Percentiles rank a stretch among this genome's conserved stretches.
Evolutionary conservation across 2,113 vertebrate genomes (phyloP).

Genomic region (Rafetus swinhoei): DNA sequence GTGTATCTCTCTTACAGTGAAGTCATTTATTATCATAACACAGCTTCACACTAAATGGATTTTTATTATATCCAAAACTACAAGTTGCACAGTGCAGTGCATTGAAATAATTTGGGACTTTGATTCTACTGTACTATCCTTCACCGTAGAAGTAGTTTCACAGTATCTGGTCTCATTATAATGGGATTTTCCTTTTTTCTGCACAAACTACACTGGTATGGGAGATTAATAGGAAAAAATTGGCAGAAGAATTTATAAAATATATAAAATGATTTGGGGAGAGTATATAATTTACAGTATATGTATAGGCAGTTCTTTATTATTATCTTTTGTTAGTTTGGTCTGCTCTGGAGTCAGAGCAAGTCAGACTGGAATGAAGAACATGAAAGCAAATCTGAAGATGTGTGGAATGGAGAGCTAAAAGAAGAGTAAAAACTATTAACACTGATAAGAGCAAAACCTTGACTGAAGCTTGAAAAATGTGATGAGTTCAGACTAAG

Average conservation of each 20-base stretch:
- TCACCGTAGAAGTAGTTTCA: constrained; percentile 1
- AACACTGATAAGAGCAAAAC: constrained; percentile 75
- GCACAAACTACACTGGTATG: not conserved
- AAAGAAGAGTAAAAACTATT: constrained; percentile 84
- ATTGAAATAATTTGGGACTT: not conserved
- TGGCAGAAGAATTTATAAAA: not conserved
- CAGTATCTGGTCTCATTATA: not conserved
- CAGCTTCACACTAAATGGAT: not conserved
- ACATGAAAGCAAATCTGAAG: constrained; percentile 77
- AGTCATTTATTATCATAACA: not conserved
- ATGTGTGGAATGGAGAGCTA: constrained; percentile 80
- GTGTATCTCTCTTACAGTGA: not conserved
- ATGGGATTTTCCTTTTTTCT: not conserved
- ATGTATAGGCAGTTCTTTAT: constrained; percentile 78
- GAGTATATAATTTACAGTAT: constrained; percentile 48
- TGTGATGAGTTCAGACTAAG: constrained; percentile 70
- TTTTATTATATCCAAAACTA: not conserved
- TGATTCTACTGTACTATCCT: not conserved
- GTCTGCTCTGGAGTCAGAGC: constrained; percentile 85
- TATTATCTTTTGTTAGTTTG: constrained; percentile 86
- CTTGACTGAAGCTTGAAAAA: constrained; percentile 77
- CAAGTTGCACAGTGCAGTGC: not conserved
- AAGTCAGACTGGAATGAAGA: constrained; percentile 82
- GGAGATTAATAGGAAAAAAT: constrained; percentile 5
- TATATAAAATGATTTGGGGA: constrained; percentile 16